Base-by-base conservation (phyloP, 2,888 invertebrate species). In the Frankliniella intonsa region DNA sequence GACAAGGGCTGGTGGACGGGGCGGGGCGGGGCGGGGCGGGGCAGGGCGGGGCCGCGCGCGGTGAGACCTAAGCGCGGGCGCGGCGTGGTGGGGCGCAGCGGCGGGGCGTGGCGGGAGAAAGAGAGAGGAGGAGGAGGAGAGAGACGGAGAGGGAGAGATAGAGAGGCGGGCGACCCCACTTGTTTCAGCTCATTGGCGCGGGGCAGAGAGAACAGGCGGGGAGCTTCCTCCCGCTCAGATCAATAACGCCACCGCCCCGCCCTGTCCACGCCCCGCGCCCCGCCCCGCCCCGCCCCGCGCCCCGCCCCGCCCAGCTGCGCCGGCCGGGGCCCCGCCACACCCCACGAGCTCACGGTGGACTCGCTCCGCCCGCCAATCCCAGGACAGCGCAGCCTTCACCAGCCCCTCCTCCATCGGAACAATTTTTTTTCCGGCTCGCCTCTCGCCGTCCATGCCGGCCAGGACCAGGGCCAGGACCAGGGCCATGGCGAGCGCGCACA, bases 111-210 rank as follows among this genome's bases (percentile, higher is more conserved):
- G 69, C 69, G 69, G 69, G 69, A 25, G 22, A 12, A 9, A 25
- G 69, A 22, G 69, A 25, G 25, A 25, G 22, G 69, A 22, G 69
- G 69, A 8, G 69, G 69, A 38, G 5, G 38, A 38, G 38, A 38
- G 38, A 38, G 69, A 25, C 69, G 10, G 22, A 25, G 69, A 22
- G 69, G 25, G 25, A 25, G 22, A 25, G 22, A 25, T 22, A 10
- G 69, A 25, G 69, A 22, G 22, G 22, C 25, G 12, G 69, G 69
- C 69, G 69, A 76, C 69, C 69, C 69, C 69, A 76, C 69, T 76
- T 76, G 69, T 76, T 76, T 76, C 69, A 76, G 69, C 69, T 76
- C 69, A 76, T 76, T 76, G 69, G 69, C 69, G 69, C 69, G 69
- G 69, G 69, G 25, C 69, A 76, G 69, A 76, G 69, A 76, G 25